Percentiles rank a stretch among this genome's conserved stretches.
Conservation (phyloP, 2,888 invertebrate genomes). For the Neria commutata region DNA sequence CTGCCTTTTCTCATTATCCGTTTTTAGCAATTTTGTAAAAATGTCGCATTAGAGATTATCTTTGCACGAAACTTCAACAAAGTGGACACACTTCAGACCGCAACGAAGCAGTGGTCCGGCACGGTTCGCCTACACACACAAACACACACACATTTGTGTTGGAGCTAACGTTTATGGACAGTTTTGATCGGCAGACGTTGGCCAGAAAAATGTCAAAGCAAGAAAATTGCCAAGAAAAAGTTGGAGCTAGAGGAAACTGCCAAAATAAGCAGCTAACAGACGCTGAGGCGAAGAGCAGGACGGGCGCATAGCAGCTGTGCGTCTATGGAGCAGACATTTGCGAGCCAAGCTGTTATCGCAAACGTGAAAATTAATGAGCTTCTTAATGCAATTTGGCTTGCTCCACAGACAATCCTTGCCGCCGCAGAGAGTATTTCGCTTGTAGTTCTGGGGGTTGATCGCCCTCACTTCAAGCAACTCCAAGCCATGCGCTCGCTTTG, state of each 20-base stretch:
- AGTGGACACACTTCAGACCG: conserved; percentile 6
- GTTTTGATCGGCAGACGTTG: neutral
- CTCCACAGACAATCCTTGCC: too few relatives aligned
- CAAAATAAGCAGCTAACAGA: neutral
- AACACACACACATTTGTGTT: neutral
- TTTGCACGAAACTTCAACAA: conserved; percentile 48
- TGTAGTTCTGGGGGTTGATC: too few relatives aligned
- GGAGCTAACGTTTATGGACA: neutral
- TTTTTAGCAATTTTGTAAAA: conserved; percentile 55
- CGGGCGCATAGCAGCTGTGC: neutral
- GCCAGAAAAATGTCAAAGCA: neutral
- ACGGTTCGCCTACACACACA: neutral
- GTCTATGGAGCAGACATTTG: conserved; percentile 16
- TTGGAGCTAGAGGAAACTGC: neutral
- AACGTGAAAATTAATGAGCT: conserved; percentile 35
- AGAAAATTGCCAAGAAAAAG: conserved; percentile 7
- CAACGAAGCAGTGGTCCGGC: neutral
- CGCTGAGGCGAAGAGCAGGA: neutral
- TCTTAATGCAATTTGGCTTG: conserved; percentile 32
- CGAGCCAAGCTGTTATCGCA: conserved; percentile 32
- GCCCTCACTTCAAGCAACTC: too few relatives aligned
- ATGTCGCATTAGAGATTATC: conserved; percentile 58
- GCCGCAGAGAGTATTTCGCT: too few relatives aligned
- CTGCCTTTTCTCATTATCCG: conserved; percentile 50
- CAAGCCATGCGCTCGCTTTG: conserved; percentile 1